Evolutionary conservation across 1,140 invertebrate genomes (phyloP).

Genomic region (Coenobita brevimanus): DNA sequence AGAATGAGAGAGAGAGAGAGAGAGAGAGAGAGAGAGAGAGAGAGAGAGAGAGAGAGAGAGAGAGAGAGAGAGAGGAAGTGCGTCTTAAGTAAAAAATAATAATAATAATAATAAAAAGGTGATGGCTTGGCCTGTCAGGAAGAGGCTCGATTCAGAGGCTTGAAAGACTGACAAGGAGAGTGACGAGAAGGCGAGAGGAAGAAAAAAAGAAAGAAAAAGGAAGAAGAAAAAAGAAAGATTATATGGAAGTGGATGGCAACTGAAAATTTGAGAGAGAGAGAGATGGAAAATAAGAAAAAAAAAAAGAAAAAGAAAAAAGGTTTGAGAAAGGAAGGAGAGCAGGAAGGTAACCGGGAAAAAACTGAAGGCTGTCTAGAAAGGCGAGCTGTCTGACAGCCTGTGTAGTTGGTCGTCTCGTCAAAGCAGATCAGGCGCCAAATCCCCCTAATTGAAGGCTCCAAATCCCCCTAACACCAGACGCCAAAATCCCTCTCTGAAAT

Average conservation of each 20-base stretch:
- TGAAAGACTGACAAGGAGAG: background rate
- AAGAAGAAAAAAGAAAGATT: background rate
- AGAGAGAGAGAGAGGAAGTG: background rate
- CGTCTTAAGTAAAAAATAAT: background rate
- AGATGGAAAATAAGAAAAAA: background rate
- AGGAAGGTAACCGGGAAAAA: too few species aligned
- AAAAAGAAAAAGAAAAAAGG: background rate
- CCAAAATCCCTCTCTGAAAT: too few species aligned
- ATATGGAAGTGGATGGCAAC: background rate
- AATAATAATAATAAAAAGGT: background rate
- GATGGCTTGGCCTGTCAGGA: background rate
- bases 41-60: background rate
- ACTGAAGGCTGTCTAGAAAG: too few species aligned
- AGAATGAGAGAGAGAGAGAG: background rate
- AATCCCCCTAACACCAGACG: too few species aligned
- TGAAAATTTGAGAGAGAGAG: background rate
- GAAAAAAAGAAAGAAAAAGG: background rate
- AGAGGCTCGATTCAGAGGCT: background rate
- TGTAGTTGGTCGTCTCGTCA: too few species aligned
- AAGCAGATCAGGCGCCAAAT: too few species aligned
- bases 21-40: background rate
- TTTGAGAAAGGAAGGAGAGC: background rate
- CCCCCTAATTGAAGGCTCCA: too few species aligned
- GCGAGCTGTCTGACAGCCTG: too few species aligned
- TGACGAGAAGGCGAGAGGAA: background rate